Evolutionary conservation across 1,140 invertebrate genomes (phyloP), one percentile per base, ranked within the genome.

Genomic region (Mylabris phalerata): DNA sequence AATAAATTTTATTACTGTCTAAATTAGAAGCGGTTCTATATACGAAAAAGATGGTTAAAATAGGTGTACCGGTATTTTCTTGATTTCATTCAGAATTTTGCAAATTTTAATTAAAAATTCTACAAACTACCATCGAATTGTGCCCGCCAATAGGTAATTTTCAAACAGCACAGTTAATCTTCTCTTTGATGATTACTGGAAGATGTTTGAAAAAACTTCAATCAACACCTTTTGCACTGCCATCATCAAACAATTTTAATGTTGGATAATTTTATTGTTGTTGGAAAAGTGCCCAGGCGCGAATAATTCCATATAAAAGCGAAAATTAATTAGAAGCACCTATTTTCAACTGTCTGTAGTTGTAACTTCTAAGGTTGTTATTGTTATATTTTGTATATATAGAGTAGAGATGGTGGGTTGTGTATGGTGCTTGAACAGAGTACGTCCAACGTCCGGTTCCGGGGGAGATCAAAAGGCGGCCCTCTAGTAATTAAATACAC

Each of bases 401-500:
- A 42, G 41, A 42, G 41, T 40, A 42, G 6, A 10, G 9, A 11
- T 42, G 9, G 41, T 42, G 41, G 9, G 45, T 48, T 41, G 51
- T 44, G 32, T 57, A 39, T 50, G 60, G 65, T 58, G 67, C 66
- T 65, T 64, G 32, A 32, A 32, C 64, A 47, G 59, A 64, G 66
- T 61, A 61, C 65, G 62, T 55, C 59, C 63, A 67, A 65, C 68
- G 68, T 69, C 69, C 69, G 65, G 68, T 71, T 70, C 68, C 68
- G 65, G 64, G 19, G 48, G 49, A 70, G 68, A 70, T 70, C 68
- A 70, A 71, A 71, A 70, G 68, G 62, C 65, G 61, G 49, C 49
- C 55, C 67, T 51, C 67, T 51, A 60, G 68, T 71, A 71, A 70
- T 71, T 71, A 71, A 71, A 71, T 71, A 71, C 70, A 69, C 68